phyloP scores from a whole-genome alignment of 2,797 vertebrate genomes.

The Tokudaia muenninki region DNA sequence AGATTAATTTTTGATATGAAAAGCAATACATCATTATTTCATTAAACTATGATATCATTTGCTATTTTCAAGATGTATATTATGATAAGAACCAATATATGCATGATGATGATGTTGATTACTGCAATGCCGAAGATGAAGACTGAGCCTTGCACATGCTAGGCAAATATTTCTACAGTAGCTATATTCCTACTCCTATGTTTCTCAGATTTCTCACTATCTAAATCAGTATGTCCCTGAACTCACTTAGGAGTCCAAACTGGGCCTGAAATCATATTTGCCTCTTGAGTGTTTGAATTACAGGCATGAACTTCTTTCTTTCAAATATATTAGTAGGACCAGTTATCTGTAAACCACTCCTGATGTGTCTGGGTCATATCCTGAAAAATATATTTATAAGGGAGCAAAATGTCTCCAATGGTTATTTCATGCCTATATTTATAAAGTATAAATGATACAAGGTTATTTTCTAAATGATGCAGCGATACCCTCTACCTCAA shows the following conservation, averaged over 20 bases:
- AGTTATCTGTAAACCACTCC: not conserved
- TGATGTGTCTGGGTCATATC: not conserved
- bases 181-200: not conserved
- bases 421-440: not conserved
- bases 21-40: constrained; percentile 21
- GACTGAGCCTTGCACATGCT: not conserved
- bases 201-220: not conserved
- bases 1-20: constrained; percentile 32
- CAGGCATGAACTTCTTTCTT: not conserved
- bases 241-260: not conserved
- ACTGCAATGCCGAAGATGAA: not conserved
- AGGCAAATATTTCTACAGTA: not conserved
- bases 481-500: not conserved
- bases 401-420: not conserved
- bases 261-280: not conserved
- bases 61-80: not conserved
- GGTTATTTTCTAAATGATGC: not conserved
- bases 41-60: not conserved
- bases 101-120: not conserved
- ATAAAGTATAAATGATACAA: not conserved
- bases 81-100: not conserved
- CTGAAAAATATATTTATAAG: not conserved
- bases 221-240: not conserved
- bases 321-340: not conserved
- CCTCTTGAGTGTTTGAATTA: not conserved